A percentile compares a stretch with the other conserved stretches of the same genome.
phyloP scores from a whole-genome alignment of 2,113 vertebrate genomes.

The Rhinolophus sinicus region DNA sequence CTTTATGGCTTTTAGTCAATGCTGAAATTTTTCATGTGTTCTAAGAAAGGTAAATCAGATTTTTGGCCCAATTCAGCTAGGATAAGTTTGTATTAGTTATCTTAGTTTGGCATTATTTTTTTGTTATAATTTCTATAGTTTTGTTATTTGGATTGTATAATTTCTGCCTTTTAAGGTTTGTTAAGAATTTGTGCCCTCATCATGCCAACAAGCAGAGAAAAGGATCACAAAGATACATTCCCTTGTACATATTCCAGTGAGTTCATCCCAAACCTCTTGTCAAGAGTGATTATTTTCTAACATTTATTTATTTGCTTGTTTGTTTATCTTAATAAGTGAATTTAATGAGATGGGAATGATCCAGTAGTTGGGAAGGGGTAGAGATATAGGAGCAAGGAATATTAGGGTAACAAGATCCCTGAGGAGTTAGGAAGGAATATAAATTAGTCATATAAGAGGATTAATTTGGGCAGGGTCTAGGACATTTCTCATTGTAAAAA shows the following conservation, averaged over 20 bases:
- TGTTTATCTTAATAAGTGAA: not conserved
- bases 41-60: not conserved
- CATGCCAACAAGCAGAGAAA: not conserved
- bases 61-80: not conserved
- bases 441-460: not conserved
- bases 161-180: not conserved
- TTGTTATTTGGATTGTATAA: not conserved
- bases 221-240: not conserved
- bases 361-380: not conserved
- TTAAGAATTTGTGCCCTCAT: not conserved
- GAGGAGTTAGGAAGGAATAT: not conserved
- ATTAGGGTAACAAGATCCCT: not conserved
- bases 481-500: not conserved
- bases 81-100: not conserved
- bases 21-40: not conserved
- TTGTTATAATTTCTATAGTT: not conserved
- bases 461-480: not conserved
- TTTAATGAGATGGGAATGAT: not conserved
- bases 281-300: not conserved
- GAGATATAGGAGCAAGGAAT: not conserved
- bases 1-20: not conserved
- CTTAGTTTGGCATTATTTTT: not conserved
- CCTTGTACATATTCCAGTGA: not conserved
- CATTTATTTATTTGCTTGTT: not conserved
- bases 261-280: not conserved